These are phyloP conservation scores for Harpagifer antarcticus DNA, from an alignment of 2,797 vertebrate species.

Conservation along the genomic window DNA sequence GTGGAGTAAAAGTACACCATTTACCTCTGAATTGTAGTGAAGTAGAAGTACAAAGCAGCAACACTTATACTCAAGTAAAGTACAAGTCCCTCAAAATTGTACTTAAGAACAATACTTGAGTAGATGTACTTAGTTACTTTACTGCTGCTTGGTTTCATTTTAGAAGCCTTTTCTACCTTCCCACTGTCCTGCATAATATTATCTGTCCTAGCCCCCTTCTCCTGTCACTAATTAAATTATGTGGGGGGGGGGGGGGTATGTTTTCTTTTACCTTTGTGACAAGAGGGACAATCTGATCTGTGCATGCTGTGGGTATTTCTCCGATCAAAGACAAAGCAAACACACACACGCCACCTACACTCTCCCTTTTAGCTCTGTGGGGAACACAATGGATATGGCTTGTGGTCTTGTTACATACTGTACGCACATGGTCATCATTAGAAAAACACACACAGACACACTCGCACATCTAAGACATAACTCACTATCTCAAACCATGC, in stretches of 20 bases:
- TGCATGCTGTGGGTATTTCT: slow-evolving; percentile 39
- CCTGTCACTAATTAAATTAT: slow-evolving; percentile 23
- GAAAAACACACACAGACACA: slow-evolving; percentile 45
- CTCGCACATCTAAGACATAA: slow-evolving; percentile 22
- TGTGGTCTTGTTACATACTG: slow-evolving; percentile 41
- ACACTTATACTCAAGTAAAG: no score
- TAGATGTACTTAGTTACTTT: no score
- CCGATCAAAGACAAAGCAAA: slow-evolving; percentile 47
- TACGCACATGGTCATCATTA: slow-evolving; percentile 65
- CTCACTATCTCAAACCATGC: slow-evolving; percentile 43
- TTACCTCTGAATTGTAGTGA: no score
- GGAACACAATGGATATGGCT: slow-evolving; percentile 44
- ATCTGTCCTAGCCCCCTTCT: neutral
- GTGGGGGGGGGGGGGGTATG: neutral
- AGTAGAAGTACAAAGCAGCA: no score
- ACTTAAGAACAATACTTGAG: no score
- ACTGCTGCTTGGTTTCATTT: slow-evolving; percentile 1
- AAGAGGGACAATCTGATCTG: slow-evolving; percentile 46
- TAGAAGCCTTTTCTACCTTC: neutral
- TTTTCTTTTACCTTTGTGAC: slow-evolving; percentile 25
- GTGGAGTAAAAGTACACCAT: no score
- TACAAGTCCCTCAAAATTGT: no score
- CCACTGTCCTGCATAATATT: neutral
- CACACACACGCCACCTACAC: slow-evolving; percentile 54
- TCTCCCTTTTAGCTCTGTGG: slow-evolving; percentile 57